These are phyloP conservation scores for Ivindomyrus marchei DNA, from an alignment of 2,113 vertebrate species.

Conservation along the genomic window DNA sequence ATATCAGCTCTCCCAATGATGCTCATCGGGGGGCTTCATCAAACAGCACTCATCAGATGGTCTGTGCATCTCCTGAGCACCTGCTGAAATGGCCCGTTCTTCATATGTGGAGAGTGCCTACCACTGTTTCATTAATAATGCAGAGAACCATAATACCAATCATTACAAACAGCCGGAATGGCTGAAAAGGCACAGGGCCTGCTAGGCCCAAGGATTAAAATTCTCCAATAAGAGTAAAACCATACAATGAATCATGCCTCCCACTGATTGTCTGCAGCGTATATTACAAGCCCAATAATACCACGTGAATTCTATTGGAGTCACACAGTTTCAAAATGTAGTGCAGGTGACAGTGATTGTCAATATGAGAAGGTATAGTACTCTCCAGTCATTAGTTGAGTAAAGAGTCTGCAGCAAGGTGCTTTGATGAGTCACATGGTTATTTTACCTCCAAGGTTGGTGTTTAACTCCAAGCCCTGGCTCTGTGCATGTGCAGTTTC, in stretches of 20 bases:
- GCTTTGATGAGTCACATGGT: neutral
- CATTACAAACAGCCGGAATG: constrained; percentile 49
- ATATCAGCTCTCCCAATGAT: constrained; percentile 24
- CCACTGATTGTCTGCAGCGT: constrained; percentile 26
- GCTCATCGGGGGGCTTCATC: constrained; percentile 12
- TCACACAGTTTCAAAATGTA: neutral
- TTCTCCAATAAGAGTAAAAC: constrained; percentile 7
- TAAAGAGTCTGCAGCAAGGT: neutral
- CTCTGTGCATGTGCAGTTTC: neutral
- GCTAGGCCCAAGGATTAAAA: constrained; percentile 33
- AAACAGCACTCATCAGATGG: constrained; percentile 30
- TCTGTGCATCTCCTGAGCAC: constrained; percentile 32
- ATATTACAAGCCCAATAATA: neutral
- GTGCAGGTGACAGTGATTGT: neutral
- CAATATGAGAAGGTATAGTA: neutral
- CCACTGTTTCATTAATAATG: constrained; percentile 42
- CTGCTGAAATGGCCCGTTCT: constrained; percentile 7
- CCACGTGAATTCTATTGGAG: neutral
- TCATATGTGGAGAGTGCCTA: neutral
- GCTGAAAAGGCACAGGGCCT: constrained; percentile 45
- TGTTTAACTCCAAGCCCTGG: neutral
- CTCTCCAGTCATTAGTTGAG: neutral
- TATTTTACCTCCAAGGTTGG: neutral
- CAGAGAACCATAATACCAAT: constrained; percentile 40
- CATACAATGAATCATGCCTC: constrained; percentile 6